Evolutionary conservation across 1,140 invertebrate genomes (phyloP).

Genomic region (Panagrolaimus sp.): DNA sequence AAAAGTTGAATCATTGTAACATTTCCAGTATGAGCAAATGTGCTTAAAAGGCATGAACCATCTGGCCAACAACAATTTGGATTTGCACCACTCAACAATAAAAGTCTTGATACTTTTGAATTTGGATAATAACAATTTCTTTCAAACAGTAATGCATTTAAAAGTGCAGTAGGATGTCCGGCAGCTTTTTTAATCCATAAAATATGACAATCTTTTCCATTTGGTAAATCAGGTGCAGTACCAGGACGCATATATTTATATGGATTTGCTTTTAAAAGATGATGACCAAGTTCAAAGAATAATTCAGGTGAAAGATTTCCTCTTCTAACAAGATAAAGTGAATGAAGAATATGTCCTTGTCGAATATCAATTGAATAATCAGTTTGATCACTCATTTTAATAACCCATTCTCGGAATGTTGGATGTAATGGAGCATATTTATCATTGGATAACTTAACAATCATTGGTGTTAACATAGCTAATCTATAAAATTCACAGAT

Average conservation of each 20-base stretch:
- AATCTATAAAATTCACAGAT: conserved; percentile 19
- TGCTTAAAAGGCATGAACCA: conserved; percentile 29
- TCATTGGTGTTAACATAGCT: conserved; percentile 30
- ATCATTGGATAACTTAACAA: conserved; percentile 21
- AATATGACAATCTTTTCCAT: conserved; percentile 61
- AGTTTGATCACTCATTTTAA: conserved; percentile 68
- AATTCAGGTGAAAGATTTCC: conserved; percentile 76
- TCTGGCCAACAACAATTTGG: conserved; percentile 64
- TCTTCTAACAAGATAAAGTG: conserved; percentile 77
- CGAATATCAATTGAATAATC: conserved; percentile 66
- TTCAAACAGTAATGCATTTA: conserved; percentile 72
- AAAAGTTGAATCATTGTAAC: conserved; percentile 69
- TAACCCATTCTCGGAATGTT: conserved; percentile 77
- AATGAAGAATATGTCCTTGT: conserved; percentile 81
- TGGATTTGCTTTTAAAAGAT: conserved; percentile 89
- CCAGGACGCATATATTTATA: conserved; percentile 65
- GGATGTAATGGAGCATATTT: conserved; percentile 33
- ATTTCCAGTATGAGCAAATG: conserved; percentile 73
- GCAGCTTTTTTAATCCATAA: conserved; percentile 78
- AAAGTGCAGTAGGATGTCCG: conserved; percentile 64
- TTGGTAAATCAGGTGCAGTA: conserved; percentile 62
- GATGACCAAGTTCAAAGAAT: conserved; percentile 84
- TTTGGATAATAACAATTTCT: conserved; percentile 89
- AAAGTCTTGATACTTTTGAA: conserved; percentile 78
- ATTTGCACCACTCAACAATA: conserved; percentile 81